Conservation (phyloP, 2,113 vertebrate genomes). For the Podocnemis expansa region DNA sequence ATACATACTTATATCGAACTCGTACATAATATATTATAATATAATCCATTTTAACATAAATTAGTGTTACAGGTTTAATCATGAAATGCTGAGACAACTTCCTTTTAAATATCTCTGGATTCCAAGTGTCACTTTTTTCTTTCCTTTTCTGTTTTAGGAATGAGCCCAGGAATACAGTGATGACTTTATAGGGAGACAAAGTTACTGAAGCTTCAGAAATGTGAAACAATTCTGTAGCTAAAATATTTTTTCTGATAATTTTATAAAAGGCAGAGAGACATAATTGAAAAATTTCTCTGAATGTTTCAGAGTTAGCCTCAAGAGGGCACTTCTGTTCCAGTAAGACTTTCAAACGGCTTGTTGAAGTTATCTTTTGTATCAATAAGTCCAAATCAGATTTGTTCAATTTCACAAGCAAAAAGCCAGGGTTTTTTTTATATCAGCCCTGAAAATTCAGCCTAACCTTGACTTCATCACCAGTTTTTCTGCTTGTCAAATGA, state of each 20-base stretch:
- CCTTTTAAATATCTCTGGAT: neutral
- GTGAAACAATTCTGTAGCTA: neutral
- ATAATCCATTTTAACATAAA: neutral
- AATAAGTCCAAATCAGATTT: neutral
- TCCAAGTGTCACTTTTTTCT: neutral
- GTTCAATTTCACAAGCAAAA: neutral
- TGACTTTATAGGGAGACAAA: neutral
- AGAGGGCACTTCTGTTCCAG: neutral
- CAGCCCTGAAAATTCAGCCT: neutral
- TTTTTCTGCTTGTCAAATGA: neutral
- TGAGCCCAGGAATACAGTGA: accelerated
- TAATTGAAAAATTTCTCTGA: neutral
- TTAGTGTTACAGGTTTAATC: neutral
- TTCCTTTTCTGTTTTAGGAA: neutral
- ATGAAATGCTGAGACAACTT: accelerated
- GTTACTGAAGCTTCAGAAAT: neutral
- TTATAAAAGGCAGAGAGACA: neutral
- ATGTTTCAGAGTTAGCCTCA: neutral
- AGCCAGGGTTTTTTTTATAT: neutral
- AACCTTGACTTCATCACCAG: neutral
- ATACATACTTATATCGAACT: too few relatives aligned
- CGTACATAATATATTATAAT: neutral
- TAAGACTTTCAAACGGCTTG: neutral
- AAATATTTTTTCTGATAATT: neutral
- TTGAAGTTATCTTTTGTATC: neutral